Evolutionary conservation across 2,113 vertebrate species (phyloP).

Genomic region (Lynx canadensis): DNA sequence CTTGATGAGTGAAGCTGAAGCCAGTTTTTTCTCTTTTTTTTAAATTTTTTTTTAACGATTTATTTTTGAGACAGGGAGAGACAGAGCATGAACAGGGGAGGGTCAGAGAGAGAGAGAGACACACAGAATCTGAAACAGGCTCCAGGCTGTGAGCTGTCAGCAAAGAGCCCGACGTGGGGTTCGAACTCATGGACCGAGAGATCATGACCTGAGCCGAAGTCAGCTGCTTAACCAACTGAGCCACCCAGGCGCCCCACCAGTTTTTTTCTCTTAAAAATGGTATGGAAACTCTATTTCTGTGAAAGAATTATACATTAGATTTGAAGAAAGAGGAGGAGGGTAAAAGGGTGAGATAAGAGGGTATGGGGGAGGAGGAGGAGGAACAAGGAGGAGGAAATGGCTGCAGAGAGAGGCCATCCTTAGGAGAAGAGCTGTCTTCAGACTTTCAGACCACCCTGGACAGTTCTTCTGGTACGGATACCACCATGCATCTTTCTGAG

Average conservation of each 20-base stretch:
- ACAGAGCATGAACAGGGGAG: too few relatives aligned
- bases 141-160: too few relatives aligned
- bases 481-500: not conserved
- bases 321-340: not conserved
- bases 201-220: too few relatives aligned
- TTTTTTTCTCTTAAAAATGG: not conserved
- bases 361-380: not conserved
- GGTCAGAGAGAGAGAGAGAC: too few relatives aligned
- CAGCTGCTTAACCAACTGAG: too few relatives aligned
- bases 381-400: not conserved
- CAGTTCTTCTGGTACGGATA: too few relatives aligned
- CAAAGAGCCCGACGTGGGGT: too few relatives aligned
- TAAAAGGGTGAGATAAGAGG: not conserved
- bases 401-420: not conserved
- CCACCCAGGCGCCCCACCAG: too few relatives aligned
- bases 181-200: too few relatives aligned
- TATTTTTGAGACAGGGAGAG: too few relatives aligned
- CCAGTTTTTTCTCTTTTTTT: not conserved
- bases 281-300: constrained; percentile 4
- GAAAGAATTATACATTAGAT: not conserved
- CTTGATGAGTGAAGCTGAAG: not conserved
- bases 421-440: not conserved
- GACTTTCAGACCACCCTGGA: not conserved
- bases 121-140: too few relatives aligned
- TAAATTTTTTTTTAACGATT: not conserved